These are phyloP conservation scores for Urosaurus nigricauda DNA, from an alignment of 2,797 vertebrate species.

Conservation along the genomic window DNA sequence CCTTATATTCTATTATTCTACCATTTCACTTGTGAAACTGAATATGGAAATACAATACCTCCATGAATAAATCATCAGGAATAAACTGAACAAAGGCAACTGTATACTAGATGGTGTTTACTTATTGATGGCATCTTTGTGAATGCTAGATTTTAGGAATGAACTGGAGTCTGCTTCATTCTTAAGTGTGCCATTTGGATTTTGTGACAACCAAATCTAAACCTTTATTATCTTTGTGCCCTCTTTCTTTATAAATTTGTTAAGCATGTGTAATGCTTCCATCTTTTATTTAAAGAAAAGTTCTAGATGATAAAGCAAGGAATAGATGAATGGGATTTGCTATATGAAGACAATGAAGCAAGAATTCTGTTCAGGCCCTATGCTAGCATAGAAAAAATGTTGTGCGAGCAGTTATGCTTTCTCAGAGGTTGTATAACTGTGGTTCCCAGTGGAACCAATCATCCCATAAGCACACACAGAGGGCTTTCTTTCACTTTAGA, in stretches of 20 bases:
- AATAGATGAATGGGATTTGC: neutral
- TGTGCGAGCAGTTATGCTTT: too few species aligned
- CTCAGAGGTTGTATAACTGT: too few species aligned
- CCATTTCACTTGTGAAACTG: slow-evolving; percentile 80
- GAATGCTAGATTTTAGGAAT: slow-evolving; percentile 65
- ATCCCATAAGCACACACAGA: too few species aligned
- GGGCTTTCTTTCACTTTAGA: too few species aligned
- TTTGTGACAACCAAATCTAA: slow-evolving; percentile 56
- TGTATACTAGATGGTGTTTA: slow-evolving; percentile 77
- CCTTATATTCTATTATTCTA: slow-evolving; percentile 61
- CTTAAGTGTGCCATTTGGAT: slow-evolving; percentile 7
- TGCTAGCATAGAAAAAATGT: neutral
- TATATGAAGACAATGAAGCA: neutral
- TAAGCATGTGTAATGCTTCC: neutral
- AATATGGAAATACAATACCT: slow-evolving; percentile 79
- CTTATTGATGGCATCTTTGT: slow-evolving; percentile 81
- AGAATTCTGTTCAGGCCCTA: neutral
- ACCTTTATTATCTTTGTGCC: neutral
- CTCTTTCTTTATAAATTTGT: neutral
- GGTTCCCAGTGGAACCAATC: too few species aligned
- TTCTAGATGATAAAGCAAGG: neutral
- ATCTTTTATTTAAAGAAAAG: neutral
- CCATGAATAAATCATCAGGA: slow-evolving; percentile 85
- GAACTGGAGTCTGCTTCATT: slow-evolving; percentile 54
- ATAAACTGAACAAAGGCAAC: slow-evolving; percentile 82